Evolutionary conservation across 1,140 invertebrate species (phyloP), one percentile per base, ranked within the genome.

Genomic region (Lithobius niger): DNA sequence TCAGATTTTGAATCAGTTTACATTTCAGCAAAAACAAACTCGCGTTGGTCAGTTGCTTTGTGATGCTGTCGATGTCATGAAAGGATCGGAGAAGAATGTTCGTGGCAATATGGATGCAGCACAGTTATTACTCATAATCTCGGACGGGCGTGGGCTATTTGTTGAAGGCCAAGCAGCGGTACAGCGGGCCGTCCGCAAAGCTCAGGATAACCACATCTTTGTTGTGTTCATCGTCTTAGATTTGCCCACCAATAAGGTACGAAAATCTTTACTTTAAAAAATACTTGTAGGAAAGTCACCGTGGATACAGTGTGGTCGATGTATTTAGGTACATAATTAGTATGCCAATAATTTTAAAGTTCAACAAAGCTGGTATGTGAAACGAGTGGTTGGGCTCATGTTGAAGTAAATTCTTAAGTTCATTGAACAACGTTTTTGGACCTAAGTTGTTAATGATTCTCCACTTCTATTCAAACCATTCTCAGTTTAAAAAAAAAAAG

Each of bases 141-240:
- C 91, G 40, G 96, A 99, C 76, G 96, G 96, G 0, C 78, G 91
- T 47, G 90, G 89, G 1, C 79, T 97, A 45, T 89, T 88, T 69
- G 84, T 82, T n/a, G 90, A 97, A 68, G 93, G 92, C 2, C 78
- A 80, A 60, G 78, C 83, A 0, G 75, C 72, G 40, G 84, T 99
- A 0, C 74, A 79, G 50, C 77, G 79, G 56, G 84, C 90, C 1
- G 82, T 98, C 1, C 75, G 88, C 61, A 73, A 80, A 63, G 87
- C 91, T 2, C 79, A 82, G 58, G 75, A 88, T 47, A 74, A 82
- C 22, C 80, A 86, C 40, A 83, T 99, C 57, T 97, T 99, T 67
- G 76, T 92, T 50, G 86, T 99, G 0, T 99, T 97, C 67, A 79
- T 99, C 36, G 86, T 98, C 53, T 80, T 98, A 24, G 96, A 99